A percentile compares a stretch with the other conserved stretches of the same genome.
phyloP scores from a whole-genome alignment of 2,888 invertebrate genomes.

The Oligia latruncula region DNA sequence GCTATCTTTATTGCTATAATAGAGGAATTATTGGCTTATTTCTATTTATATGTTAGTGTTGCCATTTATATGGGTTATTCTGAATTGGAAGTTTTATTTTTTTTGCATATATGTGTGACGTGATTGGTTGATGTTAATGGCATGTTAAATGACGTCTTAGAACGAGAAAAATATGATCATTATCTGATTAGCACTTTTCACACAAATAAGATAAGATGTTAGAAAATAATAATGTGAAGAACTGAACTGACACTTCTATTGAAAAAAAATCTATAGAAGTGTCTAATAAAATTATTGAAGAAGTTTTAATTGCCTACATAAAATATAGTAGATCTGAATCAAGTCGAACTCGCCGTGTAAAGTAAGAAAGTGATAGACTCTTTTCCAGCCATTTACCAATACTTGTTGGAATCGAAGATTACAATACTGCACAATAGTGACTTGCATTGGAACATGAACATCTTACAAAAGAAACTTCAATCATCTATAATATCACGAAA shows the following conservation, averaged over 20 bases:
- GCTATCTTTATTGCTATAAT: constrained; percentile 76
- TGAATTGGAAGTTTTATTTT: constrained; percentile 11
- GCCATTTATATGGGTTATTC: constrained; percentile 48
- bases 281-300: background rate
- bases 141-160: background rate
- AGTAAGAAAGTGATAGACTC: background rate
- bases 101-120: constrained; percentile 4
- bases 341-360: background rate
- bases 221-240: background rate
- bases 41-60: constrained; percentile 54
- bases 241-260: no score
- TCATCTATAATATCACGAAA: constrained; percentile 16
- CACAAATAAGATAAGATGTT: background rate
- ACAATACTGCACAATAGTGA: constrained; percentile 13
- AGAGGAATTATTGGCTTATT: constrained; percentile 72
- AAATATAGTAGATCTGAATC: background rate
- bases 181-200: background rate
- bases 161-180: background rate
- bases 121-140: constrained; percentile 14
- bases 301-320: background rate
- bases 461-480: constrained; percentile 34
- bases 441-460: constrained; percentile 10
- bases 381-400: constrained; percentile 22
- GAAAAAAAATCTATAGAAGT: background rate
- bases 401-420: constrained; percentile 29